Evolutionary conservation across 2,888 invertebrate species (phyloP).

Genomic region (Pandemis heparana): DNA sequence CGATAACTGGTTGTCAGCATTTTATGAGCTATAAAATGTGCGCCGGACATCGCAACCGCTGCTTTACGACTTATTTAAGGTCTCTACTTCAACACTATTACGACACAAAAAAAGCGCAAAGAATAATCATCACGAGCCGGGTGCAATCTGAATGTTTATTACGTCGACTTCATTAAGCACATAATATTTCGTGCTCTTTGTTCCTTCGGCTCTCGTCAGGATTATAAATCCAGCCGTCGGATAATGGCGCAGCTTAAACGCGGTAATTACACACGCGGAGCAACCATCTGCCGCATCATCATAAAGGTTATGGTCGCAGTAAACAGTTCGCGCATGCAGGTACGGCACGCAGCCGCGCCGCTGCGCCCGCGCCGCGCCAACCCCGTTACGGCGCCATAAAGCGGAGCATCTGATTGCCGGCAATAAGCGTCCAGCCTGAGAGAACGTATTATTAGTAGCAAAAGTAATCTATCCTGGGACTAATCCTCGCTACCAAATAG

Average conservation of each 20-base stretch:
- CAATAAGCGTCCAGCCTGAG: not conserved
- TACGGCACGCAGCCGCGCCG: not conserved
- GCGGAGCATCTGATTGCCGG: conserved; percentile 7
- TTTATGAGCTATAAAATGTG: conserved; percentile 17
- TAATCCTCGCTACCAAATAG: conserved; percentile 1
- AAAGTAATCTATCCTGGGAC: conserved; percentile 7
- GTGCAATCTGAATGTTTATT: not conserved
- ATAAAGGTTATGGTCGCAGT: conserved; percentile 18
- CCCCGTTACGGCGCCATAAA: not conserved
- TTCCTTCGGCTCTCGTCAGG: not conserved
- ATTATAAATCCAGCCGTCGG: not conserved
- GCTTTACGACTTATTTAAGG: not conserved
- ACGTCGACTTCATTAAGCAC: not conserved
- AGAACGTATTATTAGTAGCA: not conserved
- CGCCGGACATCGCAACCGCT: conserved; percentile 9
- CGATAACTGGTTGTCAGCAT: conserved; percentile 12
- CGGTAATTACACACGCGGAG: not conserved
- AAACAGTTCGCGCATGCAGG: conserved; percentile 1
- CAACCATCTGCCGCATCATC: not conserved
- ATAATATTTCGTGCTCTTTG: conserved; percentile 1
- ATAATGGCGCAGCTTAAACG: not conserved
- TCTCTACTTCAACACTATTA: not conserved
- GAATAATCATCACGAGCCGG: not conserved
- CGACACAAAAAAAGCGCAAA: not conserved
- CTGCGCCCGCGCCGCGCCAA: not conserved